Evolutionary conservation across 2,888 invertebrate species (phyloP), one percentile per base, ranked within the genome.

Genomic region (Gortyna flavago): DNA sequence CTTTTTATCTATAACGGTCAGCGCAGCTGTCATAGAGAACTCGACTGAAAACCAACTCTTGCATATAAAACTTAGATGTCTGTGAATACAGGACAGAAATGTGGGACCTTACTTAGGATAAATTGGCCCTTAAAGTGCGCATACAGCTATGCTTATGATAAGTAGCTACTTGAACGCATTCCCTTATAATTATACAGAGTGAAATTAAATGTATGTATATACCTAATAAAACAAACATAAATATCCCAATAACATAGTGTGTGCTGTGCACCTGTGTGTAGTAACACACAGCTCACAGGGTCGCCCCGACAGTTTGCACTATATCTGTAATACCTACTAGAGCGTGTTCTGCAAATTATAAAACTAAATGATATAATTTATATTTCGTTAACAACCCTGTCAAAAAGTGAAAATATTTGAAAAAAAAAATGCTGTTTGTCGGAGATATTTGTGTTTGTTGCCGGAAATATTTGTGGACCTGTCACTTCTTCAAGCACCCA

Each of bases 241-340:
- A 32, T 71, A 11, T 72, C 25, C 7, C 2, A 29, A 75, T 38
- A 21, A n/a, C 9, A 6, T 32, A n/a, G 13, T 61, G 41, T 67
- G 41, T 78, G 32, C 32, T 69, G 79, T 69, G 79, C 61, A 29
- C 44, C 80, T 21, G 21, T 48, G 21, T 48, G 8, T 79, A 21
- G 18, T 44, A 38, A 29, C 57, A 61, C 59, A 18, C 38, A 16
- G 71, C 62, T 62, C 16, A 62, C 35, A 54, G 62, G 35, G 41
- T 35, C 35, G 18, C 16, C 11, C 54, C 3, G 3, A 29, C 35
- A 18, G 44, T 54, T 65, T 48, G 21, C 29, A 38, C 59, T 29
- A 29, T 38, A 25, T 38, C 9, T 48, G 3, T 74, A 51, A 41
- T 8, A n/a, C 51, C 21, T 64, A 25, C 21, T 64, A 25, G 29